Evolutionary conservation across 2,113 vertebrate genomes (phyloP).

Genomic region (Desmodus rotundus): DNA sequence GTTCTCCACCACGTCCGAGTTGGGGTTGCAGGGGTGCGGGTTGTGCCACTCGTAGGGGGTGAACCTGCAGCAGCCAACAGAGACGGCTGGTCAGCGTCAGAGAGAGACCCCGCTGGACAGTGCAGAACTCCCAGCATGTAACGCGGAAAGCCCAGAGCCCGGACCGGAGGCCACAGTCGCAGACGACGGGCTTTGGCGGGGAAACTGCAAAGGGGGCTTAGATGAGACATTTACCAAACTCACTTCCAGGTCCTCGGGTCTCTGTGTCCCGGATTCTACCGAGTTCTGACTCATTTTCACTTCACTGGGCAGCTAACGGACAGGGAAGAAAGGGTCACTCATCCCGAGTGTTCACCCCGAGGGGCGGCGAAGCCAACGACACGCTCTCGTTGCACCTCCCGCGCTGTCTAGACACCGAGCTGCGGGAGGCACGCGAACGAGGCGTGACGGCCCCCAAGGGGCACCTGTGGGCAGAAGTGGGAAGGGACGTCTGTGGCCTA

Average conservation of each 20-base stretch:
- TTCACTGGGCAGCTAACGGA: neutral
- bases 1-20: conserved; percentile 99
- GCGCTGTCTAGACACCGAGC: fast-evolving
- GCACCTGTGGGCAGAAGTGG: too few relatives aligned
- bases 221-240: too few relatives aligned
- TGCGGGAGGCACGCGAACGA: neutral
- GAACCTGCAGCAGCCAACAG: conserved; percentile 89
- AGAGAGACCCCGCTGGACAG: conserved; percentile 56
- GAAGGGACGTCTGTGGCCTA: neutral
- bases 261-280: neutral
- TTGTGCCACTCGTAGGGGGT: conserved; percentile 99
- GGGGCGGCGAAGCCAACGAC: fast-evolving
- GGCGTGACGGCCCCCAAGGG: neutral
- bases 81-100: conserved; percentile 82
- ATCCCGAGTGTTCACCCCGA: neutral
- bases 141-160: too few relatives aligned
- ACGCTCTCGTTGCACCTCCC: too few relatives aligned
- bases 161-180: neutral
- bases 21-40: conserved; percentile 98
- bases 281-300: neutral
- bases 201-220: neutral
- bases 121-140: conserved; percentile 39
- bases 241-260: neutral
- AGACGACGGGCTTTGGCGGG: neutral
- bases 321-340: neutral